phyloP scores from a whole-genome alignment of 2,888 invertebrate species.

The Prosopocoilus inquinatus region DNA sequence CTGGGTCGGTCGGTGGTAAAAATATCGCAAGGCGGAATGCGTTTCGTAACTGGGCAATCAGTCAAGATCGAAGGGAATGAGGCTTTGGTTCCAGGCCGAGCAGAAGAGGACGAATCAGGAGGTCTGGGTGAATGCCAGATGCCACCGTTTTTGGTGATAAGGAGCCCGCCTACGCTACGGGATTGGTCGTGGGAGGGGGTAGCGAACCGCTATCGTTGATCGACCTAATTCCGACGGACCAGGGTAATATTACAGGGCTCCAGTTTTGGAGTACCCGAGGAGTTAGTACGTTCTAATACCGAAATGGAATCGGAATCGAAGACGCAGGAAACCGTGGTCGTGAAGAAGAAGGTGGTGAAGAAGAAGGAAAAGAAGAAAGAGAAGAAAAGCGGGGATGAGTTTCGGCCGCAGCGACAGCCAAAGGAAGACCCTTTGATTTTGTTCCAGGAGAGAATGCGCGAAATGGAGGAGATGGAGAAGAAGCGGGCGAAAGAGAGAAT shows the following conservation, averaged over 20 bases:
- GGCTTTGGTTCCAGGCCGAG: slow-evolving; percentile 64
- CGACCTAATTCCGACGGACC: slow-evolving; percentile 45
- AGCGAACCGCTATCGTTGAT: background rate
- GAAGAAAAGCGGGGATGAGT: slow-evolving; percentile 33
- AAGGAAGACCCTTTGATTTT: slow-evolving; percentile 41
- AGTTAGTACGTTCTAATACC: background rate
- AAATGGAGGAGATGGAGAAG: slow-evolving; percentile 41
- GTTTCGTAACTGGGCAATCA: slow-evolving; percentile 77
- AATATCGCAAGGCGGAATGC: slow-evolving; percentile 59
- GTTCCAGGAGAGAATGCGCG: slow-evolving; percentile 24
- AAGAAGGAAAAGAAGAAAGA: slow-evolving; percentile 32
- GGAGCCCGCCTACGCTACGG: slow-evolving; percentile 75
- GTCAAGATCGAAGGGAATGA: slow-evolving; percentile 58
- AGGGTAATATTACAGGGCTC: slow-evolving; percentile 45
- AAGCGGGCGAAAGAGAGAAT: slow-evolving; percentile 43
- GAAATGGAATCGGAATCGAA: background rate
- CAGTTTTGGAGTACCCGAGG: slow-evolving; percentile 25
- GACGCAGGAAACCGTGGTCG: slow-evolving; percentile 4
- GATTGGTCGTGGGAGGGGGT: slow-evolving; percentile 65
- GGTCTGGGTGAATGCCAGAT: slow-evolving; percentile 74
- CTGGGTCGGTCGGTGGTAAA: slow-evolving; percentile 60
- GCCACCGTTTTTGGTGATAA: slow-evolving; percentile 73
- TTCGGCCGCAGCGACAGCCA: slow-evolving; percentile 33
- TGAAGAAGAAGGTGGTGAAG: slow-evolving; percentile 31
- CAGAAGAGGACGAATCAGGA: slow-evolving; percentile 68